phyloP scores from a whole-genome alignment of 2,888 invertebrate genomes.

The Lysandra coridon region DNA sequence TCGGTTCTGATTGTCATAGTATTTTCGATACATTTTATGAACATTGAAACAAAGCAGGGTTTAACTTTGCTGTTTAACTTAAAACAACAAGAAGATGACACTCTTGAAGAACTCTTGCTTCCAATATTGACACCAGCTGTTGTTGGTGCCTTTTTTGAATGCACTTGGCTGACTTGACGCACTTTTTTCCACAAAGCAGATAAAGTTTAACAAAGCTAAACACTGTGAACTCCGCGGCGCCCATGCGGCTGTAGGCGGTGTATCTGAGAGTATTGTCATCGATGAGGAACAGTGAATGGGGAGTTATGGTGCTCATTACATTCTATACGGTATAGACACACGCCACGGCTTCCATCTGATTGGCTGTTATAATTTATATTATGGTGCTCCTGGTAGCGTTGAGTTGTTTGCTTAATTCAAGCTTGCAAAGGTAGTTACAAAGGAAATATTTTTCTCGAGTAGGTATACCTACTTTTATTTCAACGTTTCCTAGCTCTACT shows the following conservation, averaged over 20 bases:
- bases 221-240: background rate
- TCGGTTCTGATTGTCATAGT: too few relatives aligned
- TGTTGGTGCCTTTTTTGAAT: too few relatives aligned
- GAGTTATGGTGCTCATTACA: constrained; percentile 41
- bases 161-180: too few relatives aligned
- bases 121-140: too few relatives aligned
- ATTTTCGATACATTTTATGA: too few relatives aligned
- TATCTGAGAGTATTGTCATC: constrained; percentile 35
- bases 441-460: background rate
- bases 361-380: constrained; percentile 18
- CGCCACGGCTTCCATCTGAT: constrained; percentile 36
- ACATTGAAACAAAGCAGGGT: too few relatives aligned
- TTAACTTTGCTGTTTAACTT: too few relatives aligned
- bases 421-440: too few relatives aligned
- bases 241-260: background rate
- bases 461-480: background rate
- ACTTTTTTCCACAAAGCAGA: too few relatives aligned
- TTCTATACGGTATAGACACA: constrained; percentile 39
- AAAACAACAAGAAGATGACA: too few relatives aligned
- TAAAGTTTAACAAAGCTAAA: background rate
- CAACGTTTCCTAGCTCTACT: too few relatives aligned
- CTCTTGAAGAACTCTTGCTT: too few relatives aligned
- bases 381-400: background rate
- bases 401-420: background rate
- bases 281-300: constrained; percentile 38